These are phyloP conservation scores for Epistrophella euchroma DNA, from an alignment of 2,888 invertebrate genomes.

Conservation along the genomic window DNA sequence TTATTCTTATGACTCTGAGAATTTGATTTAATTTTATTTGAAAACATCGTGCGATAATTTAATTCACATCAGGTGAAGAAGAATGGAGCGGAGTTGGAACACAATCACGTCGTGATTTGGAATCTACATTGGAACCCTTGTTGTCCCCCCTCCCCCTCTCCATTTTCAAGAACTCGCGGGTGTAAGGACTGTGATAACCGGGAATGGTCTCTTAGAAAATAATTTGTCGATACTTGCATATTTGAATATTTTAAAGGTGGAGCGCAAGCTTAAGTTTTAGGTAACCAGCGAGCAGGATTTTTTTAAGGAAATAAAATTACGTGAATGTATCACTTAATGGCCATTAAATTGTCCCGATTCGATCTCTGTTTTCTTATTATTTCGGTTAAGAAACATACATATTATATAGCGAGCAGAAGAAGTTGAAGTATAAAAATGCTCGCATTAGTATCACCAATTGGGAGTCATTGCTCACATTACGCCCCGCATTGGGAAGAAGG, in stretches of 20 bases:
- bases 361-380: conserved; percentile 41
- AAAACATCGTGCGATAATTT: conserved; percentile 76
- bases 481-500: conserved; percentile 49
- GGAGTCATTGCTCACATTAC: conserved; percentile 62
- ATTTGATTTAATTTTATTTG: conserved; percentile 75
- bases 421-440: conserved; percentile 60
- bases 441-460: conserved; percentile 73
- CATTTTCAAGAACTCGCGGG: neutral
- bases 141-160: neutral
- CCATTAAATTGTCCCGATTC: conserved; percentile 74
- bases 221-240: conserved; percentile 69
- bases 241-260: conserved; percentile 58
- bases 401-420: conserved; percentile 28
- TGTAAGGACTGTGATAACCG: conserved; percentile 12
- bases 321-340: conserved; percentile 74
- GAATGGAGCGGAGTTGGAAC: conserved; percentile 45
- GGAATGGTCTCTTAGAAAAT: conserved; percentile 62
- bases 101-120: conserved; percentile 72
- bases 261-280: neutral
- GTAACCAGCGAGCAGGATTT: neutral
- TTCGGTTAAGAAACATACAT: conserved; percentile 21
- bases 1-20: conserved; percentile 8
- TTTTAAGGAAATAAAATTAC: conserved; percentile 66
- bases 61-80: conserved; percentile 74
- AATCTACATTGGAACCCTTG: conserved; percentile 20